Base-by-base conservation (phyloP, 1,140 invertebrate genomes). In the Eulimnadia texana region DNA sequence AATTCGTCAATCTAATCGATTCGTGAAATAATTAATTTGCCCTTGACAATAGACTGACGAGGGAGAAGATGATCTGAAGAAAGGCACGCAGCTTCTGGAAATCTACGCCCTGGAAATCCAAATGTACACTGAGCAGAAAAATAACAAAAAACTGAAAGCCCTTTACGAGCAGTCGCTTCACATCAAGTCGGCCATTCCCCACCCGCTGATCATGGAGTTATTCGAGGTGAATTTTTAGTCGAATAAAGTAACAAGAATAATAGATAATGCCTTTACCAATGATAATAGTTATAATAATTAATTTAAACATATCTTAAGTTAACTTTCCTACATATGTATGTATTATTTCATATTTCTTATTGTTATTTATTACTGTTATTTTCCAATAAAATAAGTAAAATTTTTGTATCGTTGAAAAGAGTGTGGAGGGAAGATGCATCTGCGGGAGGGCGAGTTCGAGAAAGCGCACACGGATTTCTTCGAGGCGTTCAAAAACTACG, bases 401-500 rank as follows among this genome's bases (percentile, higher is more conserved):
- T 66, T 65, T 51, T 61, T 16, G 61, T 63, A 68, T 52, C 66
- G 66, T 77, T 76, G 49, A 69, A n/a, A n/a, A 90, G 95, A 99
- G 79, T 99, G 95, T 77, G 96, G 96, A 24, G 97, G 97, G 0
- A 99, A 99, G 77, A 99, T 99, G 97, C 96, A 99, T 77, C 76
- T 99, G 42, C 81, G 96, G 53, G 95, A 99, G 79, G 93, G 92
- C 19, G 93, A 98, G 77, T 99, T 98, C 75, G 94, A 98, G 72
- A 93, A 96, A 74, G 95, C 96, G 3, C 94, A 99, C 72, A 98
- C 93, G 2, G 96, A 99, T 72, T 99, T 99, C 74, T 99, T 99
- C 76, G 95, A 99, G 76, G 97, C 97, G 2, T 99, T 99, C 73
- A 99, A 99, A 78, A 99, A 99, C 75, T 99, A 99, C 72, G 97